phyloP scores from a whole-genome alignment of 2,888 invertebrate genomes.

The Orthonevra nobilis region DNA sequence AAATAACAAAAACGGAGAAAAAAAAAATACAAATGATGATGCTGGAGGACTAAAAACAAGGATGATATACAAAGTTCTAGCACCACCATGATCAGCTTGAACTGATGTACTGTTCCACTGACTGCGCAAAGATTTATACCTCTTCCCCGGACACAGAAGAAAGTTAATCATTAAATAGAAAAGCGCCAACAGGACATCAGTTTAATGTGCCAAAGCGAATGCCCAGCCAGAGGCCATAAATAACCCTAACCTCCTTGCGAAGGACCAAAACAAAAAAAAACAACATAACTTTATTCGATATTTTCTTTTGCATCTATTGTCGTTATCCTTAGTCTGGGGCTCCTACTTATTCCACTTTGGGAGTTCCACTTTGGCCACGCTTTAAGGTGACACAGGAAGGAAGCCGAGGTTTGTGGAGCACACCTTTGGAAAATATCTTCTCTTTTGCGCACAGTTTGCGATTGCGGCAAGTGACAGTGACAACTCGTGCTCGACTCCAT shows the following conservation, averaged over 20 bases:
- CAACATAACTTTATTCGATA: conserved; percentile 54
- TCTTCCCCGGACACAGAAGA: background rate
- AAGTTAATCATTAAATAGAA: conserved; percentile 61
- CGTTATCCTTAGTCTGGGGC: conserved; percentile 27
- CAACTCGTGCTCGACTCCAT: conserved; percentile 41
- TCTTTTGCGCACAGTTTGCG: conserved; percentile 18
- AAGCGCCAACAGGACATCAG: conserved; percentile 42
- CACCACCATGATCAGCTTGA: conserved; percentile 34
- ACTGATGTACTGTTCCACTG: conserved; percentile 7
- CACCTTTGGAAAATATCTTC: conserved; percentile 32
- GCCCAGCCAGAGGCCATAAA: conserved; percentile 38
- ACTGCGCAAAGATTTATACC: conserved; percentile 45
- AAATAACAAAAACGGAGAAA: background rate
- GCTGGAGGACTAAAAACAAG: no score
- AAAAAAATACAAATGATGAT: conserved; percentile 19
- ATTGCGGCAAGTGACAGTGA: conserved; percentile 33
- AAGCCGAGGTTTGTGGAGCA: background rate
- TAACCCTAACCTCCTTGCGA: conserved; percentile 33
- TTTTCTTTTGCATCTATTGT: conserved; percentile 60
- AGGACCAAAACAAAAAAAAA: no score
- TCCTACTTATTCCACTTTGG: background rate
- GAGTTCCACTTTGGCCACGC: background rate
- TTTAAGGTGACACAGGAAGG: conserved; percentile 5
- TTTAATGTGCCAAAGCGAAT: conserved; percentile 30
- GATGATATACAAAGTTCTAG: no score